Evolutionary conservation across 2,888 invertebrate species (phyloP), one percentile per base, ranked within the genome.

Genomic region (Lasioglossum oenotherae): DNA sequence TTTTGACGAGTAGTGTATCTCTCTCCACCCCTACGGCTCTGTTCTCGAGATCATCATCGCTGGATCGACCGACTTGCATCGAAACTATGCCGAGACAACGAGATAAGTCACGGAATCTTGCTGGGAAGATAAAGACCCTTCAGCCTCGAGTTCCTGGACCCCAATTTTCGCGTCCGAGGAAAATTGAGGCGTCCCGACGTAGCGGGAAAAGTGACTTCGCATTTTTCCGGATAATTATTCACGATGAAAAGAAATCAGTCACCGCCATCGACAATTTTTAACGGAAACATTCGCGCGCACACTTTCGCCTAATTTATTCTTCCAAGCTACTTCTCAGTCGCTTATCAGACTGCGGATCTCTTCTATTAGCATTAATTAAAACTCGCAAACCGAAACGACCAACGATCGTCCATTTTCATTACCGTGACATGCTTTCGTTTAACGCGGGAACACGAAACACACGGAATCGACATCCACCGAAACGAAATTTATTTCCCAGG

Each of bases 71-170:
- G 83, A 86, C 83, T 81, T 83, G 83, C 81, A 86, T 87, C 87
- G 87, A 79, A 81, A 80, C 74, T 81, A 49, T 74, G 69, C 10
- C 86, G 80, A 74, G 80, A 79, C 83, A 86, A 81, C 79, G 74
- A 87, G 87, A 87, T 87, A 87, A 87, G 87, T 81, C 87, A 87
- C 87, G 87, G 46, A 80, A 80, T 74, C 67, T 81, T 64, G 44
- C 60, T 31, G 38, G 35, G 16, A n/a, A 76, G 81, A 86, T 84
- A 84, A 81, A 84, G 87, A 71, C 64, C 35, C 77, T 72, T 76
- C 73, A 71, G 41, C 44, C 46, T 80, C 78, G 53, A 86, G 83
- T 76, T 46, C 35, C 49, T 74, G 60, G 49, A 75, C 72, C 74
- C 67, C 79, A 83, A 85, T 83, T 76, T 83, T 73, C 84, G n/a